phyloP scores from a whole-genome alignment of 2,888 invertebrate genomes.

The Sesia apiformis region DNA sequence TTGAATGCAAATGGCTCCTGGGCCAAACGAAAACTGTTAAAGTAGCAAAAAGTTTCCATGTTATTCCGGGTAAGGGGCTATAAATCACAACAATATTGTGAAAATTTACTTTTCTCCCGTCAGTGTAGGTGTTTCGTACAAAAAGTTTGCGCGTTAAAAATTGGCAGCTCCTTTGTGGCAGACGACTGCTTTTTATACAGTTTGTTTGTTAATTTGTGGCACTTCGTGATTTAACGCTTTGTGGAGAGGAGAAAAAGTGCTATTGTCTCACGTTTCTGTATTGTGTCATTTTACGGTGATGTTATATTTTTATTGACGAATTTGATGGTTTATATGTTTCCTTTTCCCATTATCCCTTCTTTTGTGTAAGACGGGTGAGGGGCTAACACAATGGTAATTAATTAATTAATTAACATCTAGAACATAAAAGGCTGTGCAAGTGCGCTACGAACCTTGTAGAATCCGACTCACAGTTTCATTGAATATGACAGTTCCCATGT shows the following conservation, averaged over 20 bases:
- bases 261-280: too few relatives aligned
- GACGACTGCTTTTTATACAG: background rate
- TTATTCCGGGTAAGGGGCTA: slow-evolving; percentile 20
- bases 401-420: too few relatives aligned
- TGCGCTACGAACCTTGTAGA: too few relatives aligned
- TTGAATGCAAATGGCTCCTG: slow-evolving; percentile 23
- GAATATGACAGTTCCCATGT: too few relatives aligned
- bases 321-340: too few relatives aligned
- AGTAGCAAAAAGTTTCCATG: slow-evolving; percentile 14
- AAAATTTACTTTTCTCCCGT: slow-evolving; percentile 30
- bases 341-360: too few relatives aligned
- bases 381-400: too few relatives aligned
- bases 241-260: background rate
- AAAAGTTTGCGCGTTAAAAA: slow-evolving; percentile 23
- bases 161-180: slow-evolving; percentile 34
- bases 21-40: slow-evolving; percentile 11
- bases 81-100: slow-evolving; percentile 50
- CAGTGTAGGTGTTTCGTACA: slow-evolving; percentile 19
- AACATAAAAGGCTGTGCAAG: too few relatives aligned
- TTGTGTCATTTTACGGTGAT: too few relatives aligned
- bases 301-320: too few relatives aligned
- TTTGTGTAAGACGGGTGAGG: too few relatives aligned
- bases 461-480: too few relatives aligned
- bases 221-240: slow-evolving; percentile 17
- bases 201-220: background rate